Conservation (phyloP, 1,140 invertebrate species). For the Drosophila auraria region DNA sequence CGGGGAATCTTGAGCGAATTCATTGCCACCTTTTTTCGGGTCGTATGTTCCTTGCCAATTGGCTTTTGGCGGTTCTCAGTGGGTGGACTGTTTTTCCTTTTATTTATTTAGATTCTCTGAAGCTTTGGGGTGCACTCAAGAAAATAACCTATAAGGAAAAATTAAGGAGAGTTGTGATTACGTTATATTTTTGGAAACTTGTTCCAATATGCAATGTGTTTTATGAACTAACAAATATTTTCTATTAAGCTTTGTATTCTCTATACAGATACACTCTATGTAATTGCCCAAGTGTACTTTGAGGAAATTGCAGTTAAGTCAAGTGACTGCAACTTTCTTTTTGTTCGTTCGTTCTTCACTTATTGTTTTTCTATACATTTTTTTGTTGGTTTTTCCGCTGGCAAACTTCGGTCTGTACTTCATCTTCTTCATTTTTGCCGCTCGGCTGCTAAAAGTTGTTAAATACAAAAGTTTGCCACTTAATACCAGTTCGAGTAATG, state of each 20-base stretch:
- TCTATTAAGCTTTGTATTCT: neutral
- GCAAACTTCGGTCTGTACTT: conserved; percentile 59
- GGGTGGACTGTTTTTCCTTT: conserved; percentile 44
- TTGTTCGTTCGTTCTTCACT: conserved; percentile 36
- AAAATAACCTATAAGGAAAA: neutral
- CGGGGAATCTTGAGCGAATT: conserved; percentile 8
- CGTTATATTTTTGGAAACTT: too few species aligned
- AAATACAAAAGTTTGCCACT: conserved; percentile 83
- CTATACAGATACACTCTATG: too few species aligned
- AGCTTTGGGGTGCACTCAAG: neutral
- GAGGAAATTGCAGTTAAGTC: conserved; percentile 70
- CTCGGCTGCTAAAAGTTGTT: conserved; percentile 78
- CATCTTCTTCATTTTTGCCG: conserved; percentile 73
- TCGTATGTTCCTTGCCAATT: conserved; percentile 51
- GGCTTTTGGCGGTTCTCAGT: conserved; percentile 29
- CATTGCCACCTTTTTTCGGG: conserved; percentile 1
- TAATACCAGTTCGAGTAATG: conserved; percentile 83
- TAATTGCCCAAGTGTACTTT: conserved; percentile 19
- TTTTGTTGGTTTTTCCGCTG: conserved; percentile 37
- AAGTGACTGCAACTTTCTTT: conserved; percentile 72
- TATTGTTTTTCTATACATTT: conserved; percentile 18
- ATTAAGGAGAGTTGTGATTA: too few species aligned
- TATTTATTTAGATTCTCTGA: conserved; percentile 29
- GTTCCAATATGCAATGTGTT: too few species aligned
- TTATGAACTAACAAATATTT: neutral